Conservation (phyloP, 2,888 invertebrate species). For the Eustalomyia histrio region DNA sequence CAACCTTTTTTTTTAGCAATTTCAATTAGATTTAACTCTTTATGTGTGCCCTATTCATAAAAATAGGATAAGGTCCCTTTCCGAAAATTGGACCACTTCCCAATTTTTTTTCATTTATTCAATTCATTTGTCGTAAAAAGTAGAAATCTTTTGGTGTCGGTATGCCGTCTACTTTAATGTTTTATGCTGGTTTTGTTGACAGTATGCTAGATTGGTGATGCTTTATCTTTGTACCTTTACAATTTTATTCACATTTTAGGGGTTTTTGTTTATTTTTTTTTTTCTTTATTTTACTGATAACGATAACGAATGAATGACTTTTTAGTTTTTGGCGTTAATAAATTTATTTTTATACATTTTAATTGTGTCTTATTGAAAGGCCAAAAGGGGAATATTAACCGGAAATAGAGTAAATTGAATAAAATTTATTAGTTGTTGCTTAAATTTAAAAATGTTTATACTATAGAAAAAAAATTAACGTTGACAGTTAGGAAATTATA, state of each 20-base stretch:
- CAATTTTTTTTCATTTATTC: too few relatives aligned
- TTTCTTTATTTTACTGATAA: background rate
- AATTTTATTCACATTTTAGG: slow-evolving; percentile 45
- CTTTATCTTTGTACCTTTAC: slow-evolving; percentile 23
- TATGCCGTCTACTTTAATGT: too few relatives aligned
- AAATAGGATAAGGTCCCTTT: too few relatives aligned
- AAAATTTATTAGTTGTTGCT: slow-evolving; percentile 55
- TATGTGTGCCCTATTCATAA: too few relatives aligned
- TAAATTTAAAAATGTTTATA: slow-evolving; percentile 15
- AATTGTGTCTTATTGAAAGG: slow-evolving; percentile 42
- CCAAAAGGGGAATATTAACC: slow-evolving; percentile 18
- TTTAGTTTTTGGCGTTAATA: background rate
- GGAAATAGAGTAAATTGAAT: slow-evolving; percentile 43
- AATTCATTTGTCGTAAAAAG: too few relatives aligned
- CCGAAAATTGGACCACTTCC: too few relatives aligned
- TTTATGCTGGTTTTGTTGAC: slow-evolving; percentile 35
- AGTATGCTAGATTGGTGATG: slow-evolving; percentile 21
- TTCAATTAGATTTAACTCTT: too few relatives aligned
- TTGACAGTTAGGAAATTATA: background rate
- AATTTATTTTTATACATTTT: background rate
- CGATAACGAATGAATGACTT: slow-evolving; percentile 43
- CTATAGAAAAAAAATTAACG: background rate
- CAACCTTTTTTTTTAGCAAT: too few relatives aligned
- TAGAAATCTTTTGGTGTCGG: too few relatives aligned
- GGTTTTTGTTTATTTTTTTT: slow-evolving; percentile 29